Conservation (phyloP, 2,797 vertebrate species). For the Cygnus olor region DNA sequence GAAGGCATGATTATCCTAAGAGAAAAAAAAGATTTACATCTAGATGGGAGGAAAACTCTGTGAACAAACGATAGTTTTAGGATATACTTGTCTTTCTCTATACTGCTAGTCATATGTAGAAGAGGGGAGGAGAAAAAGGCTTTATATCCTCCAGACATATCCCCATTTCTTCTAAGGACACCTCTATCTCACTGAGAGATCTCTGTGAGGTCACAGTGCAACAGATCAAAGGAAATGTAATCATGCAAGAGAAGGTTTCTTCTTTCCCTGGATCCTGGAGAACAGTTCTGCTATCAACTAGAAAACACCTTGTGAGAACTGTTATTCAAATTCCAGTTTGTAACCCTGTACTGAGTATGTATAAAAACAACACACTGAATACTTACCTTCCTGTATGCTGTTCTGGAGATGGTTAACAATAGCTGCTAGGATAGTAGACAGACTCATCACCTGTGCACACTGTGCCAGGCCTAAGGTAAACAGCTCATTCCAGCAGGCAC, state of each 20-base stretch:
- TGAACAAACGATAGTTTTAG: background rate
- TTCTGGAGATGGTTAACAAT: constrained; percentile 97
- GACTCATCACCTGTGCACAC: constrained; percentile 96
- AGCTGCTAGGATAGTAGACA: constrained; percentile 95
- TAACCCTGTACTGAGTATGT: background rate
- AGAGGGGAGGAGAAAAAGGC: background rate
- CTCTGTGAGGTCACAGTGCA: background rate
- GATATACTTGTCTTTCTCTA: background rate
- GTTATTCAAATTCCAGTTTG: background rate
- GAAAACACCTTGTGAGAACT: background rate
- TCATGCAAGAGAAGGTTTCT: background rate
- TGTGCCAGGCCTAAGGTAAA: constrained; percentile 96
- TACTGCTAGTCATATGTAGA: background rate
- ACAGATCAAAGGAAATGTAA: background rate
- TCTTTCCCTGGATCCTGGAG: background rate
- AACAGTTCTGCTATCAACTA: background rate
- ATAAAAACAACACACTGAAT: background rate
- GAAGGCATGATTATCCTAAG: background rate
- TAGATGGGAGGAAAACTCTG: background rate
- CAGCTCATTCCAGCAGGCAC: constrained; percentile 98
- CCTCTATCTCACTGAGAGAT: background rate
- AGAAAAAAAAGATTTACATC: background rate
- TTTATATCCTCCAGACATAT: background rate
- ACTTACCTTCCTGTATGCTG: constrained; percentile 95
- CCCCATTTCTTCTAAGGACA: background rate